phyloP scores from a whole-genome alignment of 2,888 invertebrate species.

The Rhagium mordax region DNA sequence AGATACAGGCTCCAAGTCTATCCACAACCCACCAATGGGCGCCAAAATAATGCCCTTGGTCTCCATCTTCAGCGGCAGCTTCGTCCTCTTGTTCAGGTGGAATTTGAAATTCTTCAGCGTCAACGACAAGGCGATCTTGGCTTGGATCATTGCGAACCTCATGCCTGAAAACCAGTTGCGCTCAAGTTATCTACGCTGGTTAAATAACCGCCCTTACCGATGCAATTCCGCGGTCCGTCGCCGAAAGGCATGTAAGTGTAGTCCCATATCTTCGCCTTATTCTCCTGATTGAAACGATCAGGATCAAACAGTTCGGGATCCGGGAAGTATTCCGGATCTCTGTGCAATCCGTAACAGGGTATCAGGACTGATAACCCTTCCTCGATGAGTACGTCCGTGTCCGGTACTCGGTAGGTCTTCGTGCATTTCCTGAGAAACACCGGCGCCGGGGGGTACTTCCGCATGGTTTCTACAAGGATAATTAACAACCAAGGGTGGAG shows the following conservation, averaged over 20 bases:
- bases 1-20: slow-evolving; percentile 56
- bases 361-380: slow-evolving; percentile 72
- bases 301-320: slow-evolving; percentile 75
- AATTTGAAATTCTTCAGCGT: slow-evolving; percentile 68
- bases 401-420: slow-evolving; percentile 71
- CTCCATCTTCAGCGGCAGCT: slow-evolving; percentile 67
- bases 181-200: too few species aligned
- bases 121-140: slow-evolving; percentile 72
- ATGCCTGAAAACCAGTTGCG: slow-evolving; percentile 67
- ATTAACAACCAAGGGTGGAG: background rate
- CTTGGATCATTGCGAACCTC: slow-evolving; percentile 73
- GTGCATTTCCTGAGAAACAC: slow-evolving; percentile 72
- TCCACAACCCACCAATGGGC: slow-evolving; percentile 67
- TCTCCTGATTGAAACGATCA: slow-evolving; percentile 72
- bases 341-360: slow-evolving; percentile 74
- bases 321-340: slow-evolving; percentile 74
- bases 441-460: slow-evolving; percentile 75
- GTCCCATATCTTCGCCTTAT: slow-evolving; percentile 68
- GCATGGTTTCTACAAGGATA: slow-evolving; percentile 71
- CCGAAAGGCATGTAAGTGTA: slow-evolving; percentile 74
- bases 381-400: slow-evolving; percentile 70
- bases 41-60: slow-evolving; percentile 66
- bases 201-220: slow-evolving; percentile 69
- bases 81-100: slow-evolving; percentile 63
- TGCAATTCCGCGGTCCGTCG: slow-evolving; percentile 73